These are phyloP conservation scores for Phocoena sinus DNA, from an alignment of 2,113 vertebrate genomes.

Conservation along the genomic window DNA sequence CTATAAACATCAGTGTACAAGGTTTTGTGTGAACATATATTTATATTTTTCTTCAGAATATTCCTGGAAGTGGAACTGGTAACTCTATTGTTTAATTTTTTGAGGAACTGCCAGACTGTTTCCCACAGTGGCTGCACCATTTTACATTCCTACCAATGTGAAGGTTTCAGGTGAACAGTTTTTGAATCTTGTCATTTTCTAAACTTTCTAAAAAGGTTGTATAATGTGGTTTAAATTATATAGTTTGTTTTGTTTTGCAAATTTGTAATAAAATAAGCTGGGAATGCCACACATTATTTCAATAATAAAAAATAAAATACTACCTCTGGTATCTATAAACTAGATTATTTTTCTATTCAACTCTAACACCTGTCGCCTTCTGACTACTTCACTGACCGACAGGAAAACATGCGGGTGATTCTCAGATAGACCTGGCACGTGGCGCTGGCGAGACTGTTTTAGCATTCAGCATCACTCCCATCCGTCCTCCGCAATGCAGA, in stretches of 20 bases:
- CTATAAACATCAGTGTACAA: neutral
- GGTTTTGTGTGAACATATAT: neutral
- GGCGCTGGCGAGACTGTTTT: rapidly evolving
- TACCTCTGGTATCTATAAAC: neutral
- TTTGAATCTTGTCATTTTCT: neutral
- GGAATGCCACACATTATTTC: neutral
- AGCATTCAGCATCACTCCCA: neutral
- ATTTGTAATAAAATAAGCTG: neutral
- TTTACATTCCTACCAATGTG: neutral
- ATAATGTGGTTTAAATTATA: neutral
- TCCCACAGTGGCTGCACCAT: neutral
- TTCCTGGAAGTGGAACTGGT: neutral
- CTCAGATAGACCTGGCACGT: neutral
- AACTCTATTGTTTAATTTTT: neutral
- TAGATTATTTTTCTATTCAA: neutral
- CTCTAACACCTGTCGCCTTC: neutral
- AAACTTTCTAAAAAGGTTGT: neutral
- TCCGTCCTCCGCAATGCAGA: neutral
- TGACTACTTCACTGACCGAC: neutral
- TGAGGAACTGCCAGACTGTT: neutral
- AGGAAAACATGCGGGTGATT: rapidly evolving
- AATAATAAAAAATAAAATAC: neutral
- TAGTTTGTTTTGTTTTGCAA: neutral
- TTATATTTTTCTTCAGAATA: neutral
- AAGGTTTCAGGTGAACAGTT: neutral